Evolutionary conservation across 1,140 invertebrate genomes (phyloP), one percentile per base, ranked within the genome.

Genomic region (Panagrolaimus sp.): DNA sequence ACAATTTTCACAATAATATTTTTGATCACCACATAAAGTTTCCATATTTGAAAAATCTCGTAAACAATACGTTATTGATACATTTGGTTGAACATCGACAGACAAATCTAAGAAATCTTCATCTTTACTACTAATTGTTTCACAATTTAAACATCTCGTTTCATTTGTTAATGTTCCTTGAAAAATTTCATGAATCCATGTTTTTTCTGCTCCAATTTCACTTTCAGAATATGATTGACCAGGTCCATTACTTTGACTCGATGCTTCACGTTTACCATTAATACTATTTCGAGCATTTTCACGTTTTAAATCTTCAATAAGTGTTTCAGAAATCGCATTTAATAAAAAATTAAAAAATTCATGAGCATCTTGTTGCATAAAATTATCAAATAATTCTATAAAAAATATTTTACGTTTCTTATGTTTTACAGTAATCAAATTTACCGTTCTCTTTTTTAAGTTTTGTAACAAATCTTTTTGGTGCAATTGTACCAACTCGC

Each of bases 151-250:
- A 87, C 96, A 99, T 78, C 93, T 87, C 0, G 96, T 99, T 87
- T 99, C 96, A 84, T 95, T 98, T 8, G 96, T 98, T 48, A 99
- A 86, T 57, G 96, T 98, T 63, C 96, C 96, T 87, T 98, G 95
- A 85, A 99, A 99, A 79, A 99, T 97, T 86, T 99, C 96, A 84
- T 98, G 95, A 67, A 99, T 94, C 96, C 96, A 99, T n/a, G 79
- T 82, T 3, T 57, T 57, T 27, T 20, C 20, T 20, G 51, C 20
- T 25, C 38, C 38, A 61, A 16, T 66, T 16, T 53, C 65, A 16
- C 42, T 47, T 5, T 47, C 45, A 13, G 38, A 47, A 16, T 16
- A n/a, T 9, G 61, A 38, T 25, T 57, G 51, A 20, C 20, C 27
- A 25, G 51, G 51, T 25, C 27, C 25, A 31, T 63, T 7, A 31